Conservation (phyloP, 2,888 invertebrate species). For the Leptopilina syphax region DNA sequence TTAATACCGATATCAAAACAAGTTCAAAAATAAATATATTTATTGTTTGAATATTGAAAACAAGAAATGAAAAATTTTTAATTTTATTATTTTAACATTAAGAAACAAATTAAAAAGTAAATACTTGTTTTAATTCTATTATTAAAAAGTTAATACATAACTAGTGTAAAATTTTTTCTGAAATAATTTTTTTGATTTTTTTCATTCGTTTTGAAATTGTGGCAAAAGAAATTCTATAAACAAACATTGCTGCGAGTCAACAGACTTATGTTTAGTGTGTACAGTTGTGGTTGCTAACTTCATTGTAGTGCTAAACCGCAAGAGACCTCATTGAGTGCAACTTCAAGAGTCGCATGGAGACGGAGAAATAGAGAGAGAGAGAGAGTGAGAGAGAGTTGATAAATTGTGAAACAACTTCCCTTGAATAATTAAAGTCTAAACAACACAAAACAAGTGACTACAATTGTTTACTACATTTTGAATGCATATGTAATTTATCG, state of each 20-base stretch:
- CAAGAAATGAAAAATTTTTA: too few relatives aligned
- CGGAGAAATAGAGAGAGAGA: background rate
- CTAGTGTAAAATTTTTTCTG: too few relatives aligned
- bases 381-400: background rate
- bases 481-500: too few relatives aligned
- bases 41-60: too few relatives aligned
- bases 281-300: slow-evolving; percentile 33
- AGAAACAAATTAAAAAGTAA: too few relatives aligned
- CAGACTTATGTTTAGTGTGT: slow-evolving; percentile 38
- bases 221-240: background rate
- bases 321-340: slow-evolving; percentile 14
- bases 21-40: too few relatives aligned
- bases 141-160: too few relatives aligned
- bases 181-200: background rate
- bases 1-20: too few relatives aligned
- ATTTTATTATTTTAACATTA: too few relatives aligned
- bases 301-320: slow-evolving; percentile 18
- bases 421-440: slow-evolving; percentile 4
- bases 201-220: background rate
- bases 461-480: too few relatives aligned
- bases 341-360: background rate
- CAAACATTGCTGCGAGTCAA: slow-evolving; percentile 28
- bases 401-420: slow-evolving; percentile 2
- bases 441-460: background rate
- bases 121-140: too few relatives aligned